phyloP scores from a whole-genome alignment of 1,140 invertebrate genomes.

The Cyphomyrmex costatus region DNA sequence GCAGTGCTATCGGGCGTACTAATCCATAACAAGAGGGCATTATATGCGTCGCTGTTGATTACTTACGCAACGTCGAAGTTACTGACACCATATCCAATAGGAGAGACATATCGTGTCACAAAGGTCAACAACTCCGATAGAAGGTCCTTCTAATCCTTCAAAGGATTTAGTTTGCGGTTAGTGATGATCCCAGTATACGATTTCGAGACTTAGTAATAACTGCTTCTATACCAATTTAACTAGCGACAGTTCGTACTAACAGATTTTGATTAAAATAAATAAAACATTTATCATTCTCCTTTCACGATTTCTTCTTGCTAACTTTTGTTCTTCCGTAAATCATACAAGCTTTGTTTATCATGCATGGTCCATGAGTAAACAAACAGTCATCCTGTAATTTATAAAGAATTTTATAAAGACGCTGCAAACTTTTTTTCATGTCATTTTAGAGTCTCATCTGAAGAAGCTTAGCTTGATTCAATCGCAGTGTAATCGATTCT shows the following conservation, averaged over 20 bases:
- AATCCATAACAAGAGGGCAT: slow-evolving; percentile 65
- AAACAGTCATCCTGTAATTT: neutral
- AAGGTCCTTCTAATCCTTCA: slow-evolving; percentile 57
- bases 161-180: slow-evolving; percentile 73
- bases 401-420: neutral
- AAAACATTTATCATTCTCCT: neutral
- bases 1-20: slow-evolving; percentile 47
- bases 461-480: neutral
- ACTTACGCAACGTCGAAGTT: slow-evolving; percentile 72
- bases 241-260: neutral
- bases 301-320: neutral
- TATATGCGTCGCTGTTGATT: slow-evolving; percentile 71
- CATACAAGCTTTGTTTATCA: neutral
- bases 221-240: slow-evolving; percentile 32
- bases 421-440: neutral
- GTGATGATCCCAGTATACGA: slow-evolving; percentile 60
- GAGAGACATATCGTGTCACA: slow-evolving; percentile 52
- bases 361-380: neutral
- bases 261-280: slow-evolving; percentile 12
- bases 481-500: neutral
- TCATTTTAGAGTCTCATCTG: neutral
- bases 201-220: slow-evolving; percentile 48
- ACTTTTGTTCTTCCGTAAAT: neutral
- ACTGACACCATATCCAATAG: slow-evolving; percentile 69
- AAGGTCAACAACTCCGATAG: slow-evolving; percentile 70